Percentiles rank a stretch among this genome's conserved stretches.
These are phyloP conservation scores for Heterotilapia buettikoferi DNA, from an alignment of 2,113 vertebrate genomes.

Conservation along the genomic window DNA sequence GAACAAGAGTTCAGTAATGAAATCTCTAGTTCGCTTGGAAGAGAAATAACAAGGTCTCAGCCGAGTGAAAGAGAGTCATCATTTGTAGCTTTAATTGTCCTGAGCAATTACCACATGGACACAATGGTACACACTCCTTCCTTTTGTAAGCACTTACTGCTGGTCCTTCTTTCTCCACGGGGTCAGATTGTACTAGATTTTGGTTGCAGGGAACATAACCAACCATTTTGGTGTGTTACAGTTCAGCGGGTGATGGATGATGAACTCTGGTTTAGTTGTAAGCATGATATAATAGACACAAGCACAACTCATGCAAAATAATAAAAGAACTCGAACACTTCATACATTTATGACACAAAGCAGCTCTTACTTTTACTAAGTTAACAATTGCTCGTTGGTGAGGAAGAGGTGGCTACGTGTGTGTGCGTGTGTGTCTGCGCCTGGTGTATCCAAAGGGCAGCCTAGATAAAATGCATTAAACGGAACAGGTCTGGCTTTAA, in stretches of 20 bases:
- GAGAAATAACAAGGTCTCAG: conserved; percentile 37
- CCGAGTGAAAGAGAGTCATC: background rate
- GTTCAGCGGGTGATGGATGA: background rate
- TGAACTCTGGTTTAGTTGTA: background rate
- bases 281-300: background rate
- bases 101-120: background rate
- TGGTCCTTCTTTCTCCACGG: background rate
- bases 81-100: conserved; percentile 36
- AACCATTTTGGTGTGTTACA: conserved; percentile 1
- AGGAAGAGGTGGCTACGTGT: background rate
- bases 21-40: background rate
- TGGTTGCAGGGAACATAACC: background rate
- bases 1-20: background rate
- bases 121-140: background rate
- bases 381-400: background rate
- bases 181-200: background rate
- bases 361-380: background rate
- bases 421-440: background rate
- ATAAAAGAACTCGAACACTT: background rate
- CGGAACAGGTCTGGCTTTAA: conserved; percentile 36
- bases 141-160: background rate
- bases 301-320: background rate
- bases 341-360: background rate
- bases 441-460: background rate
- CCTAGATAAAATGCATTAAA: conserved; percentile 29